These are phyloP conservation scores for Hirundichthys speculiger DNA, from an alignment of 2,113 vertebrate genomes.

Conservation along the genomic window DNA sequence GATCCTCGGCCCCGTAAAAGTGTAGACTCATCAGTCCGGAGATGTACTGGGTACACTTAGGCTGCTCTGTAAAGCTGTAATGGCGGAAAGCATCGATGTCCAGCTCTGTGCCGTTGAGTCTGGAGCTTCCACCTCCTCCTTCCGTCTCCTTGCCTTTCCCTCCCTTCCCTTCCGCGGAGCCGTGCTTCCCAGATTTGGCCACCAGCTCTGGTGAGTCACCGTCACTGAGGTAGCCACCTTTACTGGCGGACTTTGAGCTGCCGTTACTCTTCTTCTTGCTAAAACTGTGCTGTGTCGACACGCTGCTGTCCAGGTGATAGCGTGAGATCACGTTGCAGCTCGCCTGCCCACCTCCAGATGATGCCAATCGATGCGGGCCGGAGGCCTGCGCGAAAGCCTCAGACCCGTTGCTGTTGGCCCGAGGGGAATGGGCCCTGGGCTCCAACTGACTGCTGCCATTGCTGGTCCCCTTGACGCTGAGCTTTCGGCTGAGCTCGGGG, in stretches of 20 bases:
- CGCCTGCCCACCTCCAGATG: conserved; percentile 80
- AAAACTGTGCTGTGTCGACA: conserved; percentile 88
- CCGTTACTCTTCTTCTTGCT: conserved; percentile 85
- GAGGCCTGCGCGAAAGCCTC: conserved; percentile 56
- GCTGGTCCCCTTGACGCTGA: conserved; percentile 88
- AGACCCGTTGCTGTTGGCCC: conserved; percentile 26
- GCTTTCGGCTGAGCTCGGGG: conserved; percentile 94
- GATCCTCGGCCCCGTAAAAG: conserved; percentile 96
- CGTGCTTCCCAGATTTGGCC: conserved; percentile 90
- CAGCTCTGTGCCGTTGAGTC: conserved; percentile 83
- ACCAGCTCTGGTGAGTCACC: conserved; percentile 95
- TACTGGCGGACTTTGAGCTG: conserved; percentile 90
- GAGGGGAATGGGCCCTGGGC: conserved; percentile 58
- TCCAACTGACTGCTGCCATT: conserved; percentile 64
- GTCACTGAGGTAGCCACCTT: conserved; percentile 96
- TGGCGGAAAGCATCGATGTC: conserved; percentile 95
- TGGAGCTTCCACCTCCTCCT: conserved; percentile 71
- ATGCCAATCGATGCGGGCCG: conserved; percentile 69
- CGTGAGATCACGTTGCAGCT: conserved; percentile 97
- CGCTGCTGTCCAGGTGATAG: conserved; percentile 97
- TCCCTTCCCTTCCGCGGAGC: conserved; percentile 80
- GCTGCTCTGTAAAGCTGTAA: conserved; percentile 95
- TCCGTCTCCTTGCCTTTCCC: conserved; percentile 77
- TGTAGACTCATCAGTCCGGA: conserved; percentile 97
- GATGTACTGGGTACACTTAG: conserved; percentile 93